These are phyloP conservation scores for Toxonevra muliebris DNA, from an alignment of 2,888 invertebrate genomes.

Conservation along the genomic window DNA sequence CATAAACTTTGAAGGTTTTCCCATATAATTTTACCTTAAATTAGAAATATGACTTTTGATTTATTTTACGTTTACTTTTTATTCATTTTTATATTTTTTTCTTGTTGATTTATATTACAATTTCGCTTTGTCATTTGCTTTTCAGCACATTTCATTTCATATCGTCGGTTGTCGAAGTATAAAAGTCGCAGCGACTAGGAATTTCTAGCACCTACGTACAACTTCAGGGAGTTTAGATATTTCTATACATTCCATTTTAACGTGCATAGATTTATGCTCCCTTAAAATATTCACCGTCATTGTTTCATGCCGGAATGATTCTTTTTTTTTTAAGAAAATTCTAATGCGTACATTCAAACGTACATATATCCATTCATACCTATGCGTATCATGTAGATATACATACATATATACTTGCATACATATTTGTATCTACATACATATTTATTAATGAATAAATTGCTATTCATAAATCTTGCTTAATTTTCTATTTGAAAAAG, in stretches of 20 bases:
- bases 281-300: too few species aligned
- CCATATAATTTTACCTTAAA: background rate
- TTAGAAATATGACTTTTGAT: slow-evolving; percentile 18
- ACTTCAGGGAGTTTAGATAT: too few species aligned
- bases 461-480: slow-evolving; percentile 11
- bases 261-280: too few species aligned
- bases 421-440: background rate
- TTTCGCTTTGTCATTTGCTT: slow-evolving; percentile 4
- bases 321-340: too few species aligned
- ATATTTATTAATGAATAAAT: slow-evolving; percentile 22
- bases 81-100: background rate
- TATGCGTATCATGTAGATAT: background rate
- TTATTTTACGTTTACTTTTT: background rate
- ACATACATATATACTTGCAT: background rate
- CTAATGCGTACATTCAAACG: too few species aligned
- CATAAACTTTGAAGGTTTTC: background rate
- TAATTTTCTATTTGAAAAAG: slow-evolving; percentile 15
- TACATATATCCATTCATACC: too few species aligned
- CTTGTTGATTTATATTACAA: background rate
- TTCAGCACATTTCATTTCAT: background rate
- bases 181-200: too few species aligned
- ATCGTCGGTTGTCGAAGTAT: too few species aligned
- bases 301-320: too few species aligned
- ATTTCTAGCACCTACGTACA: too few species aligned
- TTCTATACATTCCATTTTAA: too few species aligned